phyloP scores from a whole-genome alignment of 2,888 invertebrate species.

The Adelognathus sp. region DNA sequence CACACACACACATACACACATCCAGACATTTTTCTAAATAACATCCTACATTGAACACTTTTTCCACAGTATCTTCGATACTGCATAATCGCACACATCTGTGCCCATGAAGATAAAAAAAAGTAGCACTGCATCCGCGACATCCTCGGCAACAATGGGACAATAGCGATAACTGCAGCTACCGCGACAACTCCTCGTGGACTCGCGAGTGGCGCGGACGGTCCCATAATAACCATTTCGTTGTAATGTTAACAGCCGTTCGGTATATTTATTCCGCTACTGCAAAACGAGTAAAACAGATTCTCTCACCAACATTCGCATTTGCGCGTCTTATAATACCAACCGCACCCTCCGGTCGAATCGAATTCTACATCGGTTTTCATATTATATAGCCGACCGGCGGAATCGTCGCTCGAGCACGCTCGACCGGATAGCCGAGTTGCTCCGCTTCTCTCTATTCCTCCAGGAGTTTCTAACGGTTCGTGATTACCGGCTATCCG shows the following conservation, averaged over 20 bases:
- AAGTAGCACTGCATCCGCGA: slow-evolving; percentile 48
- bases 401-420: slow-evolving; percentile 17
- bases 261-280: neutral
- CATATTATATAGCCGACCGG: slow-evolving; percentile 13
- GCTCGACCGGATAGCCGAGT: slow-evolving; percentile 40
- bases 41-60: no score
- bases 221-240: slow-evolving; percentile 23
- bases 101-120: neutral
- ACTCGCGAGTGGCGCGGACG: slow-evolving; percentile 11
- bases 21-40: no score
- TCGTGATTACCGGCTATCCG: slow-evolving; percentile 35
- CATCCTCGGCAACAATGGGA: slow-evolving; percentile 56
- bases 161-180: slow-evolving; percentile 55
- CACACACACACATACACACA: no score
- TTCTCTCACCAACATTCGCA: neutral
- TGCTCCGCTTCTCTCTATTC: slow-evolving; percentile 33
- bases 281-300: neutral
- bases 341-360: neutral
- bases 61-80: no score
- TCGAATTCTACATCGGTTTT: slow-evolving; percentile 23
- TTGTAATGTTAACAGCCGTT: slow-evolving; percentile 10
- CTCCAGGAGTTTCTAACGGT: slow-evolving; percentile 60
- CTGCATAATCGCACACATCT: neutral
- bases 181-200: slow-evolving; percentile 27
- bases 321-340: neutral